Percentiles rank a stretch among this genome's conserved stretches.
Conservation (phyloP, 2,888 invertebrate species). For the Antheraea yamamai region DNA sequence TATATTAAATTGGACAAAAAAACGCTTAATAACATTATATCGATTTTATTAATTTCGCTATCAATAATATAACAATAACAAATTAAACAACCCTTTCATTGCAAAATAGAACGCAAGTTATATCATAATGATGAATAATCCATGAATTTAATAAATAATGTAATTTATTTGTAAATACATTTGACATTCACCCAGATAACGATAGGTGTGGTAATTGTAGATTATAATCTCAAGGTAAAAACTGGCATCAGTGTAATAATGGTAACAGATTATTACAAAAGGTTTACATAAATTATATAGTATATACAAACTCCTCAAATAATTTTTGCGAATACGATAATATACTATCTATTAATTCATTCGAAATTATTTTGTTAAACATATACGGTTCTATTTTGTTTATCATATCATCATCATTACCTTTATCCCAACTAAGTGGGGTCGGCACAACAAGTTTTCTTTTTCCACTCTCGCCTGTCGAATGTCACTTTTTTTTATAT, state of each 20-base stretch:
- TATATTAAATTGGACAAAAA: too few species aligned
- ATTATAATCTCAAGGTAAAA: conserved; percentile 25
- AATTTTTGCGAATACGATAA: neutral
- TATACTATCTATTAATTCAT: neutral
- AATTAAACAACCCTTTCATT: neutral
- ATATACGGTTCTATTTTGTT: neutral
- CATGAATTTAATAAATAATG: conserved; percentile 5
- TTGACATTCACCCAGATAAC: conserved; percentile 22
- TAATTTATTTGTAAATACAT: conserved; percentile 21
- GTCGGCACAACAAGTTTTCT: too few species aligned
- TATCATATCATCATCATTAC: too few species aligned
- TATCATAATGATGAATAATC: conserved; percentile 2
- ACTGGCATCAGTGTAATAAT: conserved; percentile 24
- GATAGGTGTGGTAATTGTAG: conserved; percentile 20
- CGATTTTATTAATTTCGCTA: neutral
- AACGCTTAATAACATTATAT: neutral
- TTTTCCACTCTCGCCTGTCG: too few species aligned
- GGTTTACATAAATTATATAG: neutral
- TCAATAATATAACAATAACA: neutral
- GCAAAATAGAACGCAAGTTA: neutral
- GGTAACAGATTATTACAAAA: neutral
- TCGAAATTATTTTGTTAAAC: neutral
- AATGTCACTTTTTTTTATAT: too few species aligned
- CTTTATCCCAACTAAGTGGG: too few species aligned
- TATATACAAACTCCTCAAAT: neutral